Conservation (phyloP, 1,140 invertebrate species). For the Pogonomyrmex californicus region DNA sequence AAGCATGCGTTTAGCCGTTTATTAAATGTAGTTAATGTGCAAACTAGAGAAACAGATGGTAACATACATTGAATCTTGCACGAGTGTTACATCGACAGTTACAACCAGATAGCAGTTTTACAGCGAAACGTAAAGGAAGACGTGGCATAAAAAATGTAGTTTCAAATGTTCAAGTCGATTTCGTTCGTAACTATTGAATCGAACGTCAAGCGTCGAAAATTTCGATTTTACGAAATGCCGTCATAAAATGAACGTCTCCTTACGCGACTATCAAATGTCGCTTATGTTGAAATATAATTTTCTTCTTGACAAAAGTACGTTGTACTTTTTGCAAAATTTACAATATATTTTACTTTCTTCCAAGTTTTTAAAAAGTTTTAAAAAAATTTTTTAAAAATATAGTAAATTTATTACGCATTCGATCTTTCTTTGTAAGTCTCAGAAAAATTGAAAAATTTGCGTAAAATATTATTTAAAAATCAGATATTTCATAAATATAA, state of each 20-base stretch:
- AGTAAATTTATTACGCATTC: constrained; percentile 11
- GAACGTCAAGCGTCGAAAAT: not conserved
- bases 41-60: constrained; percentile 14
- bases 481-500: not conserved
- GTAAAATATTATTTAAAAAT: not conserved
- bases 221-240: not conserved
- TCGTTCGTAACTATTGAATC: constrained; percentile 10
- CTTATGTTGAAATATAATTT: constrained; percentile 8
- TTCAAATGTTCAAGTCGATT: constrained; percentile 25
- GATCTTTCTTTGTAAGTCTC: not conserved
- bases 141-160: constrained; percentile 22
- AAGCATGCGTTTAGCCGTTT: not conserved
- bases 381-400: too few relatives aligned
- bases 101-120: constrained; percentile 1
- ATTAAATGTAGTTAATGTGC: not conserved
- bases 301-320: not conserved
- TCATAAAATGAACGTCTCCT: constrained; percentile 1
- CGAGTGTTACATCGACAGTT: constrained; percentile 4
- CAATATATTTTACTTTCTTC: too few relatives aligned
- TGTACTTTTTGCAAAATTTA: not conserved
- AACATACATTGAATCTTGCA: constrained; percentile 36
- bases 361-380: too few relatives aligned
- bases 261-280: not conserved
- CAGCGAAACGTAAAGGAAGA: not conserved
- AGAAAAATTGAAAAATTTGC: not conserved